Conservation (phyloP, 2,797 vertebrate genomes). For the Gymnoscopelus braueri region DNA sequence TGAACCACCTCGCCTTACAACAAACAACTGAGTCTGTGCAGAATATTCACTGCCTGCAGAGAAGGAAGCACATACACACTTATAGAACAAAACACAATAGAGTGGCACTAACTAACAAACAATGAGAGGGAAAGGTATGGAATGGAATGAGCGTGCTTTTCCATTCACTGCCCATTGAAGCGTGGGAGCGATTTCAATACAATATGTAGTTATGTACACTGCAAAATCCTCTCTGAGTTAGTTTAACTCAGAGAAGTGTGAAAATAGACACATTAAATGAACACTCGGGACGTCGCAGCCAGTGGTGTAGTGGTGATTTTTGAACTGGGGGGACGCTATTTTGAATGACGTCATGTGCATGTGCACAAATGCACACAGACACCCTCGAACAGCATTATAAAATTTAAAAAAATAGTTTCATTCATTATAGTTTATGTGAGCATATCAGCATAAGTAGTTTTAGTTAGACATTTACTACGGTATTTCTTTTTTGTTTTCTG, state of each 20-base stretch:
- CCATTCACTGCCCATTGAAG: conserved; percentile 85
- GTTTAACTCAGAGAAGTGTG: conserved; percentile 1
- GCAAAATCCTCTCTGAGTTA: conserved; percentile 63
- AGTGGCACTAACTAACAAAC: conserved; percentile 61
- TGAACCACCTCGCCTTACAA: conserved; percentile 36
- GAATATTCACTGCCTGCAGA: conserved; percentile 38
- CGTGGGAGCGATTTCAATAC: conserved; percentile 86
- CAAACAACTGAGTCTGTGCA: conserved; percentile 39
- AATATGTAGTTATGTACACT: conserved; percentile 54
- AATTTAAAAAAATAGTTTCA: no score
- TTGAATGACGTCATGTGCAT: conserved; percentile 1
- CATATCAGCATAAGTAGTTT: no score
- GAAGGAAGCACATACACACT: conserved; percentile 37
- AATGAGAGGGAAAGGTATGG: conserved; percentile 58
- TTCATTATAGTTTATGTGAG: no score
- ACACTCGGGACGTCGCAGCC: background rate
- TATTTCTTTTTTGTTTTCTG: no score
- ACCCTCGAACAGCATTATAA: conserved; percentile 50
- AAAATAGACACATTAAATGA: no score
- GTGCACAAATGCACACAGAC: conserved; percentile 68
- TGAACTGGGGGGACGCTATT: no score
- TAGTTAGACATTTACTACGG: no score
- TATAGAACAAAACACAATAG: conserved; percentile 47
- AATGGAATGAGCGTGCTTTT: conserved; percentile 76
- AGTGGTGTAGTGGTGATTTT: conserved; percentile 1